A percentile compares a stretch with the other conserved stretches of the same genome.
Conservation (phyloP, 2,113 vertebrate species). For the Cettia cetti region DNA sequence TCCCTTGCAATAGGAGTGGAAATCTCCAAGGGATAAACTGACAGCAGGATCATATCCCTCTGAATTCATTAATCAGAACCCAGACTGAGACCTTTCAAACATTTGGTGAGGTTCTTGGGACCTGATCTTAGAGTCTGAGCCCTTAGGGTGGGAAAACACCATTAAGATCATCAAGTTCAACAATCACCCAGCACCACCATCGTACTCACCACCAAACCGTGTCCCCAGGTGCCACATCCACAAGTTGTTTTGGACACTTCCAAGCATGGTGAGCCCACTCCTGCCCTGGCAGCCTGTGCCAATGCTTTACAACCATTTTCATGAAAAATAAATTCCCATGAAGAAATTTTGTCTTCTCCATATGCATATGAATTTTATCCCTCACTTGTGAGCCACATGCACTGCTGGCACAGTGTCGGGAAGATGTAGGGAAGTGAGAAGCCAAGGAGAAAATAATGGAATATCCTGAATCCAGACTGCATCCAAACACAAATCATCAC, state of each 20-base stretch:
- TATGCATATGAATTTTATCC: neutral
- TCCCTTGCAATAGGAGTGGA: neutral
- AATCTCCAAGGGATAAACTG: neutral
- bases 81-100: neutral
- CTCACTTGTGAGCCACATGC: neutral
- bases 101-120: neutral
- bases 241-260: fast-evolving
- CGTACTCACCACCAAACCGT: neutral
- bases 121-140: neutral
- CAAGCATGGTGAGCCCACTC: neutral
- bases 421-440: neutral
- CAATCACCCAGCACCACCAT: neutral
- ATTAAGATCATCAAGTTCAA: neutral
- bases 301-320: neutral
- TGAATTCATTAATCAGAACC: neutral
- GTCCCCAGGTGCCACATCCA: neutral
- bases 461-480: neutral
- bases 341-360: neutral
- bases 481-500: neutral
- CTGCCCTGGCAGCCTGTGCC: neutral
- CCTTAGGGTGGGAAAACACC: neutral
- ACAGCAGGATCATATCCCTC: neutral
- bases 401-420: neutral
- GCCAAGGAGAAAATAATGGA: neutral
- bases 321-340: neutral